These are phyloP conservation scores for Trichoplax adhaerens DNA, from an alignment of 37 sponge, comb jelly and placozoan genomes.

Conservation along the genomic window DNA sequence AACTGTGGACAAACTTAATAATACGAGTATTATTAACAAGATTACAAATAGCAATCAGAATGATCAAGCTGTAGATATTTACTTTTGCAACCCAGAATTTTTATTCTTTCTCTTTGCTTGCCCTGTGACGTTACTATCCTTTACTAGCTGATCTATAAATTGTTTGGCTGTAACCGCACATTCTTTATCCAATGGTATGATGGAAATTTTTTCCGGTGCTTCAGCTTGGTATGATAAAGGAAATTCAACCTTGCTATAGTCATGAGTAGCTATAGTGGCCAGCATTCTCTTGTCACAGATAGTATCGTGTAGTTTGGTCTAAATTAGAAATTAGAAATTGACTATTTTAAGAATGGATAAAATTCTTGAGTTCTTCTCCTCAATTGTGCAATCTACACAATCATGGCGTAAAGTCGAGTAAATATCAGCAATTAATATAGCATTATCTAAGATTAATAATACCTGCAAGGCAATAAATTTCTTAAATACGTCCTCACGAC, in stretches of 20 bases:
- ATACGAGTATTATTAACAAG: too few species aligned
- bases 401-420: not conserved
- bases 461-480: conserved; percentile 72
- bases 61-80: too few species aligned
- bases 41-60: too few species aligned
- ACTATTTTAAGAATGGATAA: not conserved
- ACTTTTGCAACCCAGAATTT: too few species aligned
- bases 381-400: not conserved
- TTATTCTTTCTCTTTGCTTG: conserved; percentile 7
- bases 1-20: too few species aligned
- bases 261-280: conserved; percentile 85
- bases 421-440: not conserved
- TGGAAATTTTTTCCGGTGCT: conserved; percentile 19
- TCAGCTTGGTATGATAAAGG: conserved; percentile 35
- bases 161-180: conserved; percentile 17
- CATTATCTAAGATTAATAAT: not conserved
- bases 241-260: conserved; percentile 27
- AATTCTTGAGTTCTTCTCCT: not conserved
- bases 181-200: conserved; percentile 47
- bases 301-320: conserved; percentile 73
- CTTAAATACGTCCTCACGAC: conserved; percentile 12
- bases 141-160: conserved; percentile 40
- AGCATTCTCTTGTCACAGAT: conserved; percentile 51
- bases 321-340: not conserved
- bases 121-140: conserved; percentile 19